phyloP scores from a whole-genome alignment of 2,888 invertebrate genomes.

The Pollenia labialis region DNA sequence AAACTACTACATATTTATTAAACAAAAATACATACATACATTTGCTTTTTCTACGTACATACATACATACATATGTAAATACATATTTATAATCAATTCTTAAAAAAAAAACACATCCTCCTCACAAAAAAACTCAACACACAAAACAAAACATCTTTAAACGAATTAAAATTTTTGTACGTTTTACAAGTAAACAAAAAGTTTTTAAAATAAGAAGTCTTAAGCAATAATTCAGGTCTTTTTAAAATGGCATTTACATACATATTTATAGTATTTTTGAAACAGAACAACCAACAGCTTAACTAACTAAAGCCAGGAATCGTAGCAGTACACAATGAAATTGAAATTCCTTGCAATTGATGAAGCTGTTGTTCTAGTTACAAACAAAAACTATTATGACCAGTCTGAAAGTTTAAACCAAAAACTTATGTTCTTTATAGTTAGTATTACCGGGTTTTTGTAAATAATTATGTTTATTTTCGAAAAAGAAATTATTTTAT shows the following conservation, averaged over 20 bases:
- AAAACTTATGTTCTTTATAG: not conserved
- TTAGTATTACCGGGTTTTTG: slow-evolving; percentile 32
- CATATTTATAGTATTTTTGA: slow-evolving; percentile 4
- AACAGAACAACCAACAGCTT: not conserved
- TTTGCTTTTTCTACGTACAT: slow-evolving; percentile 37
- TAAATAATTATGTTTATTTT: slow-evolving; percentile 70
- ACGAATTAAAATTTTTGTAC: slow-evolving; percentile 27
- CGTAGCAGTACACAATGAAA: no score
- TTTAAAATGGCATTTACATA: slow-evolving; percentile 52
- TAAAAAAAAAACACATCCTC: not conserved
- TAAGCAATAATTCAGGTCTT: slow-evolving; percentile 65
- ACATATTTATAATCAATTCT: slow-evolving; percentile 28
- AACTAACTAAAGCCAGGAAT: no score
- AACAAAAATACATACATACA: slow-evolving; percentile 33
- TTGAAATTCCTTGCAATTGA: not conserved
- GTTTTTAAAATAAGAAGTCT: slow-evolving; percentile 17
- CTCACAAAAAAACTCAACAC: not conserved
- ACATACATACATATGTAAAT: no score
- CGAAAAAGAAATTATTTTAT: slow-evolving; percentile 20
- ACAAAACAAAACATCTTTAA: not conserved
- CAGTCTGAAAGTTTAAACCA: slow-evolving; percentile 4
- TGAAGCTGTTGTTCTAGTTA: not conserved
- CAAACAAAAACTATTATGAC: not conserved
- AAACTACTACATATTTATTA: slow-evolving; percentile 41
- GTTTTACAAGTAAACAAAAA: slow-evolving; percentile 29